Conservation (phyloP, 2,888 invertebrate species). For the Capitulum mitella region DNA sequence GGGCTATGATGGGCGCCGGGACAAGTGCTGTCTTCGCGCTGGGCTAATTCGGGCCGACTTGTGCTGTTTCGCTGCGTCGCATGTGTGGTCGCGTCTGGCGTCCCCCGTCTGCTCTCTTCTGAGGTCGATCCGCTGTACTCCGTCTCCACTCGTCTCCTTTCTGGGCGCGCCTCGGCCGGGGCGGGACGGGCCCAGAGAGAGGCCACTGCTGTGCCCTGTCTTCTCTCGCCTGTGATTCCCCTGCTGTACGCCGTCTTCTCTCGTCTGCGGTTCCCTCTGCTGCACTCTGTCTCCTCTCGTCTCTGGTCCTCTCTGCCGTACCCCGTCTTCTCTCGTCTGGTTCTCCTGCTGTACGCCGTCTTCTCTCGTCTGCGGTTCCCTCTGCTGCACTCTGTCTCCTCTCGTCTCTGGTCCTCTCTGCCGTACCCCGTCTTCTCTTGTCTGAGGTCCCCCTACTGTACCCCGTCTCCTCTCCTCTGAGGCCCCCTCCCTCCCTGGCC, state of each 20-base stretch:
- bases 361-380: background rate
- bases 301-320: background rate
- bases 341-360: background rate
- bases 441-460: constrained; percentile 4
- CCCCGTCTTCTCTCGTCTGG: background rate
- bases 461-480: constrained; percentile 7
- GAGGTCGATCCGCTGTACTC: background rate
- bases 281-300: constrained; percentile 14
- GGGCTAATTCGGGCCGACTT: too few species aligned
- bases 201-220: background rate
- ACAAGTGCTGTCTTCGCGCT: too few species aligned
- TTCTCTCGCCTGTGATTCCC: background rate
- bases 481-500: background rate
- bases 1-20: too few species aligned
- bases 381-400: background rate
- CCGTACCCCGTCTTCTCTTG: background rate
- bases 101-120: background rate
- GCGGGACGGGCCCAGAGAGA: too few species aligned
- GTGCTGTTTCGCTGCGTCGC: too few species aligned
- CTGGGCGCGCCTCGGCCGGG: too few species aligned
- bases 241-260: background rate
- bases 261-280: background rate
- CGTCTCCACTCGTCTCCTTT: background rate
- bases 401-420: background rate
- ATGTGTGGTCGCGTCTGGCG: too few species aligned